phyloP scores from a whole-genome alignment of 2,888 invertebrate species.

The Cephonodes hylas region DNA sequence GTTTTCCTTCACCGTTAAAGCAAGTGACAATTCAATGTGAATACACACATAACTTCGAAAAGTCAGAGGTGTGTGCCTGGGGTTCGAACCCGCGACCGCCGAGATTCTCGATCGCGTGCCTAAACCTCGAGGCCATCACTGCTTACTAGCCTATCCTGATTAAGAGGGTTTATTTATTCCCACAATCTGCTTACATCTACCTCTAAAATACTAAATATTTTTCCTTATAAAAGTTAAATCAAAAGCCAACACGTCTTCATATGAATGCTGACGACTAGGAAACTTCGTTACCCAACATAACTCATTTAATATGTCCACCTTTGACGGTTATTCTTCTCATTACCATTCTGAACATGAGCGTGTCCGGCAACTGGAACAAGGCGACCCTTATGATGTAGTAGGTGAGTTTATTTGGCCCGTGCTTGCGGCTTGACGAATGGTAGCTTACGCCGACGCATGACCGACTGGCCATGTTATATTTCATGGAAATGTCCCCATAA shows the following conservation, averaged over 20 bases:
- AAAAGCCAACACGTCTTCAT: background rate
- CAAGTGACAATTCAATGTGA: too few relatives aligned
- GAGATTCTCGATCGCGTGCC: too few relatives aligned
- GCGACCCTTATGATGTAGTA: background rate
- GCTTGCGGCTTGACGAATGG: background rate
- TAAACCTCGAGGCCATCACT: too few relatives aligned
- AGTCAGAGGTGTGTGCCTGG: too few relatives aligned
- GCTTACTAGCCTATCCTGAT: too few relatives aligned
- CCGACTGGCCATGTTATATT: background rate
- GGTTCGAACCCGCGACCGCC: too few relatives aligned
- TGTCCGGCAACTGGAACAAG: background rate
- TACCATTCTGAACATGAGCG: background rate
- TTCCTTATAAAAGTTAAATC: too few relatives aligned
- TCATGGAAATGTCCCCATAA: background rate
- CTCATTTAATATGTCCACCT: background rate
- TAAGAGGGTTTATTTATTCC: too few relatives aligned
- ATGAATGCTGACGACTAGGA: background rate
- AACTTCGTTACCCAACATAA: background rate
- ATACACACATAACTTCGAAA: too few relatives aligned
- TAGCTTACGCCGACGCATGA: constrained; percentile 3
- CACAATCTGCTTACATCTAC: too few relatives aligned
- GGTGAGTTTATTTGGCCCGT: background rate
- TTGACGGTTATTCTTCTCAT: background rate
- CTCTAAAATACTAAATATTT: too few relatives aligned
- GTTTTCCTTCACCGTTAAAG: too few relatives aligned